These are phyloP conservation scores for Turdus rufiventris DNA, from an alignment of 2,113 vertebrate species.

Conservation along the genomic window DNA sequence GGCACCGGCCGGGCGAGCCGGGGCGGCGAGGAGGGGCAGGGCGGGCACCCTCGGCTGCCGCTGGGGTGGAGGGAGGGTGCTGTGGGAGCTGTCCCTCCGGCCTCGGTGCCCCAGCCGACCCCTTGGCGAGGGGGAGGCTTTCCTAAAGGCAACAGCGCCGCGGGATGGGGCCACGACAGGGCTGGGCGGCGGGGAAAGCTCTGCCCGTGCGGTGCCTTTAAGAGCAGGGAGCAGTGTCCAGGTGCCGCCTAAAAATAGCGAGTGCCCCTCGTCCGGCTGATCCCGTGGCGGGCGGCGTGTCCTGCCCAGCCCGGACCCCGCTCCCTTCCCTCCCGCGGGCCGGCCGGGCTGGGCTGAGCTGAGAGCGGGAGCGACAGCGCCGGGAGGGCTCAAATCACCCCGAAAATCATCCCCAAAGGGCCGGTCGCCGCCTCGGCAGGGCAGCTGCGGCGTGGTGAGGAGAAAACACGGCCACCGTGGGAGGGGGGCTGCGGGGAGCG, in stretches of 20 bases:
- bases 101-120: too few species aligned
- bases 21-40: neutral
- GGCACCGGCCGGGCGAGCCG: neutral
- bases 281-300: neutral
- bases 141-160: neutral
- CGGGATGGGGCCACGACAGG: neutral
- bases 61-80: neutral
- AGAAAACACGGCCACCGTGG: neutral
- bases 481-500: neutral
- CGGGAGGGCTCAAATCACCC: neutral
- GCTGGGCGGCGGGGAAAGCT: neutral
- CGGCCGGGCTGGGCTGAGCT: neutral
- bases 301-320: neutral
- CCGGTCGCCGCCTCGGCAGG: neutral
- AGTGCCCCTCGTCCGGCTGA: neutral
- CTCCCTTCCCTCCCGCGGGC: neutral
- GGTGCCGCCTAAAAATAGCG: conserved; percentile 69
- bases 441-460: neutral
- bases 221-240: neutral
- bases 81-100: too few species aligned
- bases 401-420: neutral
- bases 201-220: neutral
- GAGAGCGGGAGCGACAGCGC: neutral
- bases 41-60: neutral
- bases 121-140: too few species aligned